Base-by-base conservation (phyloP, 2,888 invertebrate genomes). In the Crossocerus cetratus region DNA sequence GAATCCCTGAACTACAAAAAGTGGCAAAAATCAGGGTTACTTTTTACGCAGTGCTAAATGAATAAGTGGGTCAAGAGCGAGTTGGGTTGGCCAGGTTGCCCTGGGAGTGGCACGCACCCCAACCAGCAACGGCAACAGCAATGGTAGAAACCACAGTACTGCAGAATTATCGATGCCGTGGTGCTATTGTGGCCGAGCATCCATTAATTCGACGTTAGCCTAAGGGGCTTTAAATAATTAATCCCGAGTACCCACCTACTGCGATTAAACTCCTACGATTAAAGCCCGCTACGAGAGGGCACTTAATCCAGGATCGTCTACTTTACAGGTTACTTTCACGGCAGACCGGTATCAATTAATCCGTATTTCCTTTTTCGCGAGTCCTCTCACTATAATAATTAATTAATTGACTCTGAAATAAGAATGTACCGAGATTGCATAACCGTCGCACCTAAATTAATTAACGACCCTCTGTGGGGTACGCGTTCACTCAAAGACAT, bases 201-300 rank as follows among this genome's bases (percentile, higher is more conserved):
- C 86, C 85, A 87, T 88, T 88, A 88, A 86, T 84, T 87, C 82
- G 81, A 80, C 80, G 83, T 85, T 85, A 86, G 82, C 83, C 85
- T 86, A 82, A 85, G 82, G 84, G 83, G 83, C 76, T 84, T 86
- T 83, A 84, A 86, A 86, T 86, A 85, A 87, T 87, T 86, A 86
- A 87, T 84, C 84, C 83, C 76, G 65, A 71, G 80, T 70, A 76
- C 80, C 32, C 72, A 70, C 45, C 74, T 76, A 77, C 74, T 77
- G 67, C 80, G 83, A 84, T 84, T 84, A 83, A 82, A 78, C 78
- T 75, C 69, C 66, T 70, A 32, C 32, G 11, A 32, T 32, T 32
- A 32, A 32, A 32, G 8, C 5, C 32, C 32, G 32, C 32, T 32
- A 65, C 74, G 54, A 22, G 65, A 76, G 76, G 72, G 74, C 72